Conservation (phyloP, 2,113 vertebrate genomes). For the Taxidea taxus region DNA sequence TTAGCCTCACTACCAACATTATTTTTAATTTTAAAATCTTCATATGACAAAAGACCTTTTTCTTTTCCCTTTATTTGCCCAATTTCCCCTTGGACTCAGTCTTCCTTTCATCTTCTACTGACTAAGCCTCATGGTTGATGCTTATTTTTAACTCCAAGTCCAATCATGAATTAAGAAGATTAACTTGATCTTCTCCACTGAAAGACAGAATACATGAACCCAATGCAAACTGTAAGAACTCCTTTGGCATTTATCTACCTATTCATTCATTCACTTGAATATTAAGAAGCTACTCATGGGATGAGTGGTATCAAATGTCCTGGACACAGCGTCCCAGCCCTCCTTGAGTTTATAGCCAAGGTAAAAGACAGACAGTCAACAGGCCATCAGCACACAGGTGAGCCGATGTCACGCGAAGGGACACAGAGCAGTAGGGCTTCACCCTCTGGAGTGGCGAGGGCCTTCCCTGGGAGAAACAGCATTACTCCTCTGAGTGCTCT, state of each 20-base stretch:
- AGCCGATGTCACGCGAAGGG: neutral
- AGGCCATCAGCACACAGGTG: neutral
- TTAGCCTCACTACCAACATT: neutral
- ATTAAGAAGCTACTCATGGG: neutral
- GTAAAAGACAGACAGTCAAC: neutral
- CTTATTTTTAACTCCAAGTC: slow-evolving; percentile 13
- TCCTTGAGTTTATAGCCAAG: neutral
- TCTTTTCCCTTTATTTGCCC: neutral
- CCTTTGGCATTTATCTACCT: neutral
- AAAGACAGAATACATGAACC: neutral
- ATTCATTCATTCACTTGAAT: neutral
- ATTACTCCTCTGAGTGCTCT: neutral
- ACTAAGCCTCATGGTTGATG: neutral
- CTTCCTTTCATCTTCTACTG: neutral
- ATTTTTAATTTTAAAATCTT: slow-evolving; percentile 31
- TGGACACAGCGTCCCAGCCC: neutral
- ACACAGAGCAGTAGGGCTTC: neutral
- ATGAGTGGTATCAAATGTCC: neutral
- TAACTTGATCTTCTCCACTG: neutral
- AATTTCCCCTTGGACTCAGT: neutral
- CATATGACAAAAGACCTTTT: neutral
- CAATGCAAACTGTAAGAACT: neutral
- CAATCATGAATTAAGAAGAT: neutral
- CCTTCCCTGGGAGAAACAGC: neutral
- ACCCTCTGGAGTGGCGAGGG: neutral